A percentile compares a stretch with the other conserved stretches of the same genome.
phyloP scores from a whole-genome alignment of 2,888 invertebrate genomes.

The Cheilosia vernalis region DNA sequence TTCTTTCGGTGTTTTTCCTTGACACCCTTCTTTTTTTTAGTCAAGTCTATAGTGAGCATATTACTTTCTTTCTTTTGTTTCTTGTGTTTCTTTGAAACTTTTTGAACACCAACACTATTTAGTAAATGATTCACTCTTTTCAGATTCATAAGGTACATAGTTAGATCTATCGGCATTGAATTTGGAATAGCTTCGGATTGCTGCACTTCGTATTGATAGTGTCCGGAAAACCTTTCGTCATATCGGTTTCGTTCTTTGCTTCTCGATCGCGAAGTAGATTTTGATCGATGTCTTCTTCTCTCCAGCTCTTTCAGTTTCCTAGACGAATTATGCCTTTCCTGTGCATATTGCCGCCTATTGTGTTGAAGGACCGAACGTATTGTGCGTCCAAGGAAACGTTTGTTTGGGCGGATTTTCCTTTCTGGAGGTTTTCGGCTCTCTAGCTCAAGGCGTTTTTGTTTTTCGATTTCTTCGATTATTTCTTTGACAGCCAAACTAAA shows the following conservation, averaged over 20 bases:
- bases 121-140: conserved; percentile 13
- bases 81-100: conserved; percentile 41
- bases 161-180: conserved; percentile 11
- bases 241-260: conserved; percentile 16
- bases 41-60: conserved; percentile 58
- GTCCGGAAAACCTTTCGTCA: background rate
- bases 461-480: conserved; percentile 61
- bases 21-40: conserved; percentile 40
- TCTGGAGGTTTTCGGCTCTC: conserved; percentile 2
- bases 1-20: conserved; percentile 16
- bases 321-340: conserved; percentile 77
- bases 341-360: conserved; percentile 78
- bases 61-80: conserved; percentile 15
- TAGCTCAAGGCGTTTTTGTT: conserved; percentile 15
- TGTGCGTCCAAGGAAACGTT: conserved; percentile 80
- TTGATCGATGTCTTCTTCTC: conserved; percentile 68
- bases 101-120: background rate
- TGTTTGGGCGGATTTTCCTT: conserved; percentile 77
- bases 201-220: background rate
- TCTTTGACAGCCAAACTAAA: conserved; percentile 61
- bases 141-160: conserved; percentile 24
- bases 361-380: conserved; percentile 78
- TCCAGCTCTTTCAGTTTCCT: conserved; percentile 79
- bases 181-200: background rate
- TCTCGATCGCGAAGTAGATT: conserved; percentile 68